phyloP scores from a whole-genome alignment of 2,113 vertebrate genomes.

The Setophaga petechia region DNA sequence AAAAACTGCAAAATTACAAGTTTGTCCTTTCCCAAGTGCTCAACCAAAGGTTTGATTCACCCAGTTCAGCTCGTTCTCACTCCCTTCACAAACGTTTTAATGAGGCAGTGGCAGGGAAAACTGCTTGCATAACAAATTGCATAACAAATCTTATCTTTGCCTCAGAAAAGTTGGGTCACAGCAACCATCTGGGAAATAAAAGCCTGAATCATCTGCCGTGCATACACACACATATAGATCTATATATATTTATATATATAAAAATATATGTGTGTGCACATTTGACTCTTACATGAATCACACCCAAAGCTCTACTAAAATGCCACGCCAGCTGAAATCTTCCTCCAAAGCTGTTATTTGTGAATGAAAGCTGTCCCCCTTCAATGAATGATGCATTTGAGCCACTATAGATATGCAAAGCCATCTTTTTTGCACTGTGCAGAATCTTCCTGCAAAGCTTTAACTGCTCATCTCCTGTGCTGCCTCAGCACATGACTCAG shows the following conservation, averaged over 20 bases:
- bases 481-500: conserved; percentile 16
- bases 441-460: conserved; percentile 6
- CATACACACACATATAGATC: neutral
- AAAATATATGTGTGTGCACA: neutral
- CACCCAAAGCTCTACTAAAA: neutral
- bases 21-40: neutral
- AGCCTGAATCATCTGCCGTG: conserved; percentile 24
- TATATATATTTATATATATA: neutral
- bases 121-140: conserved; percentile 44
- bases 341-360: conserved; percentile 4
- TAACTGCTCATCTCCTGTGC: neutral
- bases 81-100: neutral
- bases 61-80: neutral
- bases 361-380: neutral
- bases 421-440: neutral
- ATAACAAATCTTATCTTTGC: conserved; percentile 5
- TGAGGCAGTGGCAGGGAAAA: neutral
- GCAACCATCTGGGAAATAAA: conserved; percentile 32
- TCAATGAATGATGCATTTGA: conserved; percentile 17
- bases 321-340: conserved; percentile 25
- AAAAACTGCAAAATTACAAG: neutral
- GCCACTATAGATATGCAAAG: conserved; percentile 3
- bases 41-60: neutral
- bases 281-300: conserved; percentile 5
- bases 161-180: neutral